Evolutionary conservation across 2,888 invertebrate species (phyloP).

Genomic region (Pseudococcus viburni): DNA sequence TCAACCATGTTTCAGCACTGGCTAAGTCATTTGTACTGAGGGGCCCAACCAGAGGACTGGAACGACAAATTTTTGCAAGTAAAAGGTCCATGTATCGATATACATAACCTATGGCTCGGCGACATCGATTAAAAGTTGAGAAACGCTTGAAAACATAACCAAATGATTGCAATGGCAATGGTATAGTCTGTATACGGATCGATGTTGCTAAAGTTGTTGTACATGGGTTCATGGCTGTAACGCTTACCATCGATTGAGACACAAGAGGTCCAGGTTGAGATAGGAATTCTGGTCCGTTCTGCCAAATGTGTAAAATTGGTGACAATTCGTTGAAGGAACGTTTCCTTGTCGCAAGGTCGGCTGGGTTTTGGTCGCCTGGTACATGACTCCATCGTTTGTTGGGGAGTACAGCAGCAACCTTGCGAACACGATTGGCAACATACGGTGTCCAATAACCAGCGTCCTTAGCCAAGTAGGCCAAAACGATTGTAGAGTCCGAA

Average conservation of each 20-base stretch:
- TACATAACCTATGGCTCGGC: not conserved
- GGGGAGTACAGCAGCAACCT: not conserved
- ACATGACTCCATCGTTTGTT: not conserved
- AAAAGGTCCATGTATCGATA: not conserved
- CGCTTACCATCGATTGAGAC: too few species aligned
- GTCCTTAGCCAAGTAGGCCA: not conserved
- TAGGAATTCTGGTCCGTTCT: not conserved
- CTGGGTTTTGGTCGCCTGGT: not conserved
- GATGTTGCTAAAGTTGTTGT: not conserved
- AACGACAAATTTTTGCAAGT: too few species aligned
- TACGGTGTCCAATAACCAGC: not conserved
- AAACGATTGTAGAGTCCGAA: constrained; percentile 7
- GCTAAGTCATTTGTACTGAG: too few species aligned
- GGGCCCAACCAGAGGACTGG: too few species aligned
- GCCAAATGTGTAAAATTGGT: not conserved
- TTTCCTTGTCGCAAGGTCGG: not conserved
- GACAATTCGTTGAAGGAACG: not conserved
- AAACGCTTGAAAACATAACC: not conserved
- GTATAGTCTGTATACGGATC: not conserved
- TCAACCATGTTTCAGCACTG: too few species aligned
- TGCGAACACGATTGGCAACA: not conserved
- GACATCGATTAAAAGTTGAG: not conserved
- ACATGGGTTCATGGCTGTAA: not conserved
- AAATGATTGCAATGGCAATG: not conserved
- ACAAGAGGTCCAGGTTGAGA: too few species aligned